Base-by-base conservation (phyloP, 2,113 vertebrate genomes). In the Delphinapterus leucas region DNA sequence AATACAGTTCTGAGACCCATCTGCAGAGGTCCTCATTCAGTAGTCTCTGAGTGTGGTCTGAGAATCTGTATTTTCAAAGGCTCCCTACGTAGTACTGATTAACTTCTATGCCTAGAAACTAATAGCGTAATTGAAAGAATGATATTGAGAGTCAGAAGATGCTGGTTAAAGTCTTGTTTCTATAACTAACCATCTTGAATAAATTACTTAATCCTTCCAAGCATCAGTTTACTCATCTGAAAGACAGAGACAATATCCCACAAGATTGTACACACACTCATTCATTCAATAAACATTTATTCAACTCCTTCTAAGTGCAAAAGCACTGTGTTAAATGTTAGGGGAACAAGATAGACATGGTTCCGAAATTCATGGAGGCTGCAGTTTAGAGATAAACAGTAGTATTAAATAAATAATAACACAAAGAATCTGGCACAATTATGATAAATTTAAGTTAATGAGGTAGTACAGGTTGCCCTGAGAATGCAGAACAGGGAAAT, bases 161-260 rank as follows among this genome's bases (percentile, higher is more conserved):
- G 5, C 15, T 90, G 77, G 26, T 74, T 90, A 76, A 94, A 95
- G 61, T 86, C 53, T 83, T 93, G 25, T 88, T 96, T 90, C 84
- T 90, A n/a, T 38, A 88, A 70, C 49, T 73, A 80, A 84, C 21
- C 68, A 80, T 86, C 20, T 73, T 73, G 9, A 61, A 60, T 25
- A 95, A 96, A 94, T 71, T 93, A 88, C 38, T 88, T 96, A 91
- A 84, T 76, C 60, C 53, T 91, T 91, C 31, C 25, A 94, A 85
- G 65, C 25, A 76, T 88, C 33, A 77, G 58, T 94, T 94, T 76
- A 84, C 13, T 95, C 65, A 95, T 87, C 80, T 96, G 81, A 96
- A 97, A 90, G 41, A 85, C 26, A 13, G 38, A 97, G 36, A 82
- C 82, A 90, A 61, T 49, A 90, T 33, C 63, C 63, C 18, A 76